A percentile compares a stretch with the other conserved stretches of the same genome.
Conservation (phyloP, 2,888 invertebrate genomes). For the Athripsodes cinereus region DNA sequence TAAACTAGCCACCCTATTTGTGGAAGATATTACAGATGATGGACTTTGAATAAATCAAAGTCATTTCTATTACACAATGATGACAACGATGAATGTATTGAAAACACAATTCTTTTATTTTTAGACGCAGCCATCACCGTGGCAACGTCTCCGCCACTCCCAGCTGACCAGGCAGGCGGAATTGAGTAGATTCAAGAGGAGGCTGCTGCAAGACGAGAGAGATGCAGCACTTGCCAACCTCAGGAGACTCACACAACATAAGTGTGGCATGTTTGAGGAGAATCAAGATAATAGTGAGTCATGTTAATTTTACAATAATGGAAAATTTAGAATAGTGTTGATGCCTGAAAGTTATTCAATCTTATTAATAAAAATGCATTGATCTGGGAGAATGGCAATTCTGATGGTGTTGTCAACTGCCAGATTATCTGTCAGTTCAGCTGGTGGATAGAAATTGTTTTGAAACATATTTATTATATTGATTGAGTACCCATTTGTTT, state of each 20-base stretch:
- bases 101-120: conserved; percentile 18
- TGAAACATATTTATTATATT: background rate
- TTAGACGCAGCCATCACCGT: conserved; percentile 56
- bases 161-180: conserved; percentile 64
- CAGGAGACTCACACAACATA: conserved; percentile 57
- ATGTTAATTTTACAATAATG: background rate
- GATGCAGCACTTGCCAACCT: conserved; percentile 58
- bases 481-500: too few species aligned
- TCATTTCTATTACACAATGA: too few species aligned
- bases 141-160: conserved; percentile 58
- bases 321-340: too few species aligned
- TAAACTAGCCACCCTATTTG: too few species aligned
- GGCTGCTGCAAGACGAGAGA: conserved; percentile 63
- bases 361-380: too few species aligned
- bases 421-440: background rate
- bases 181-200: conserved; percentile 60
- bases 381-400: too few species aligned
- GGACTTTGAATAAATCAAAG: too few species aligned
- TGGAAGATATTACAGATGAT: too few species aligned
- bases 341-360: too few species aligned
- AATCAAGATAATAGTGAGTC: conserved; percentile 62
- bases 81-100: too few species aligned
- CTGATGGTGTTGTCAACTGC: background rate
- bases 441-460: background rate
- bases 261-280: conserved; percentile 57